A percentile compares a stretch with the other conserved stretches of the same genome.
Evolutionary conservation across 2,888 invertebrate genomes (phyloP).

Genomic region (Luperina nickerlii): DNA sequence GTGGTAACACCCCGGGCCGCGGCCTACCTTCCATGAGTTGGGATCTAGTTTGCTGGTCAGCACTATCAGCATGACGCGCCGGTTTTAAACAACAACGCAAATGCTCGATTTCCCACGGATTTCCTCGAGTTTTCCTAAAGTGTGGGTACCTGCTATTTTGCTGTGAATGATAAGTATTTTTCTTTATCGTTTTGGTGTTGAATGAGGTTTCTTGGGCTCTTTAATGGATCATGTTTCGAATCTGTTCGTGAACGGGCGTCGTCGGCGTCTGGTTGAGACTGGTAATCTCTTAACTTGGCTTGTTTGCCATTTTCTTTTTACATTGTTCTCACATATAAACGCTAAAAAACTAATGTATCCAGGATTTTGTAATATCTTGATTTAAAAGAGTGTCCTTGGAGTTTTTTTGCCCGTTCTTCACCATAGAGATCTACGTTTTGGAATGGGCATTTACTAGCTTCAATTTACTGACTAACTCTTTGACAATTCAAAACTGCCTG

Average conservation of each 20-base stretch:
- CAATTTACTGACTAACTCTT: background rate
- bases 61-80: slow-evolving; percentile 41
- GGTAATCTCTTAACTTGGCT: background rate
- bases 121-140: slow-evolving; percentile 28
- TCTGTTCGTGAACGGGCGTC: background rate
- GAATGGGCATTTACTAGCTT: too few relatives aligned
- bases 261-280: background rate
- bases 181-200: background rate
- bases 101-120: slow-evolving; percentile 56
- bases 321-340: background rate
- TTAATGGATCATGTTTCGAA: background rate
- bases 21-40: slow-evolving; percentile 37
- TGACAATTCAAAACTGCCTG: background rate
- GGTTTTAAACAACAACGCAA: slow-evolving; percentile 22
- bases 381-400: background rate
- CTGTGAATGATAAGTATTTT: slow-evolving; percentile 33
- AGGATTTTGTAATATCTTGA: background rate
- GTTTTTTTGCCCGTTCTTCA: background rate
- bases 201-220: background rate
- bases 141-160: slow-evolving; percentile 13
- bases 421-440: background rate
- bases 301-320: background rate
- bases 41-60: slow-evolving; percentile 44
- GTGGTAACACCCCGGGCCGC: background rate
- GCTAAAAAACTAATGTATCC: too few relatives aligned